Evolutionary conservation across 1,140 invertebrate genomes (phyloP), one percentile per base, ranked within the genome.

Genomic region (Drosophila ogumai): DNA sequence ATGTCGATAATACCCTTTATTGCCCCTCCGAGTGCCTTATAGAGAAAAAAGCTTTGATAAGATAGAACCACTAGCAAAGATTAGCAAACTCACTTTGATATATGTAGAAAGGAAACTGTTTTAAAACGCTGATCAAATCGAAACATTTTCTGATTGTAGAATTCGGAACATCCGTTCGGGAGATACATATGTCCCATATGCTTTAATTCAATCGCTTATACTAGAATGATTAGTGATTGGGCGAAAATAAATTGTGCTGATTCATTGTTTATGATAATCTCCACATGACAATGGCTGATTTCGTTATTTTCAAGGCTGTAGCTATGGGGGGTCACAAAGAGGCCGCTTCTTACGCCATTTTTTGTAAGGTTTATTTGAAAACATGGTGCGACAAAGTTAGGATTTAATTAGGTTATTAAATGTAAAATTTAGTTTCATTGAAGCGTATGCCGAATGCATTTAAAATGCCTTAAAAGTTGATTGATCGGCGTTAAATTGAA

Each of bases 231-330:
- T 32, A 8, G 50, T 57, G 59, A 40, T 36, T 28, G 9, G n/a
- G 38, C 61, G 7, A 43, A 32, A 22, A 34, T 60, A 60, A 64
- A 60, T 25, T 9, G n/a, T 43, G 61, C 61, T 43, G 55, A 60
- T 43, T 64, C 61, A 64, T 64, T 64, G 61, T 64, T 64, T 64
- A 64, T 60, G 36, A 15, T 41, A 34, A 43, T 54, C 50, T 59
- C 55, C 28, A 59, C 60, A 60, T 60, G 61, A 34, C 61, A 43
- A 43, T 64, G 15, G 38, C 38, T 22, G 15, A 17, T 43, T 41
- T 64, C 10, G 55, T 40, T 25, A 3, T 19, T n/a, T 17, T 60
- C 55, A 43, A 64, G 61, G 55, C 38, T 64, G 55, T 34, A 60
- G 10, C 61, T 64, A 61, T 61, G 38, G 55, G 60, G 61, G 61